These are phyloP conservation scores for Nicator chloris DNA, from an alignment of 2,113 vertebrate genomes.

Conservation along the genomic window DNA sequence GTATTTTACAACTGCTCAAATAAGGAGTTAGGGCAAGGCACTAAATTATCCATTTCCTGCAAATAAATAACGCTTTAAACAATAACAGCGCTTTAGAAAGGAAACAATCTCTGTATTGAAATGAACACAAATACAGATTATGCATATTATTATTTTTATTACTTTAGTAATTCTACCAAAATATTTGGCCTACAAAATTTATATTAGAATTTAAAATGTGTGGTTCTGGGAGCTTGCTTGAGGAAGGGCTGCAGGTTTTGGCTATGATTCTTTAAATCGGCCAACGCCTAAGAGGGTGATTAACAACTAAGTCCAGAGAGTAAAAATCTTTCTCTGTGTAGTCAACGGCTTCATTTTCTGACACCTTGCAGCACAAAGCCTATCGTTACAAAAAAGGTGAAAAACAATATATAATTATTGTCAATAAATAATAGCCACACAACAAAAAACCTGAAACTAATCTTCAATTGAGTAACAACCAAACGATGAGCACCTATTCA, in stretches of 20 bases:
- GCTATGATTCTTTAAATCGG: not conserved
- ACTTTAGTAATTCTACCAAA: not conserved
- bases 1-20: conserved; percentile 25
- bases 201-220: not conserved
- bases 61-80: conserved; percentile 15
- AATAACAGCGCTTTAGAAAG: not conserved
- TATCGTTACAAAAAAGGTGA: not conserved
- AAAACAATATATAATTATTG: not conserved
- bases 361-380: not conserved
- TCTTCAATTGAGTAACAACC: not conserved
- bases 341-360: not conserved
- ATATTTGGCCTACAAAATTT: conserved; percentile 4
- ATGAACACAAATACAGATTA: not conserved
- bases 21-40: not conserved
- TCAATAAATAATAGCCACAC: not conserved
- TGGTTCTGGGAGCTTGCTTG: not conserved
- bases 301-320: not conserved
- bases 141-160: conserved; percentile 23
- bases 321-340: not conserved
- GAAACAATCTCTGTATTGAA: not conserved
- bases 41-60: conserved; percentile 25
- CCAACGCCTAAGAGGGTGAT: not conserved
- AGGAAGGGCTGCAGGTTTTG: not conserved
- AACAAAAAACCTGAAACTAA: not conserved
- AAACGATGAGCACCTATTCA: not conserved